phyloP scores from a whole-genome alignment of 1,140 invertebrate species.

The Anastatus disparis region DNA sequence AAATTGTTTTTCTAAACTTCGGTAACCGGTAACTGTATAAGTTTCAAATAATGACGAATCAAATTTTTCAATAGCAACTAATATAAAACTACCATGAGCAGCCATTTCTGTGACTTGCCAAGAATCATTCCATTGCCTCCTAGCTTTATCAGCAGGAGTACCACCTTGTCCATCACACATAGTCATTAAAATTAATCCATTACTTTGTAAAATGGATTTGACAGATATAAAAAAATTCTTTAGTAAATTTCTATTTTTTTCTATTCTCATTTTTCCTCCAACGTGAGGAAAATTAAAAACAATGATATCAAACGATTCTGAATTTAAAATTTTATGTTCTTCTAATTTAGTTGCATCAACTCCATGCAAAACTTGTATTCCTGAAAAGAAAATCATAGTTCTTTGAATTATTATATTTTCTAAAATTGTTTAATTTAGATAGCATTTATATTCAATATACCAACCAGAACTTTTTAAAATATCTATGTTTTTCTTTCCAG shows the following conservation, averaged over 20 bases:
- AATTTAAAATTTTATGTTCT: slow-evolving; percentile 49
- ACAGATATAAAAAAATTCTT: slow-evolving; percentile 69
- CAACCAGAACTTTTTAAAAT: slow-evolving; percentile 56
- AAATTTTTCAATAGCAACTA: slow-evolving; percentile 65
- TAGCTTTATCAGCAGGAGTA: slow-evolving; percentile 66
- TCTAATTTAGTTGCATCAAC: slow-evolving; percentile 68
- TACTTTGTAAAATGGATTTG: slow-evolving; percentile 52
- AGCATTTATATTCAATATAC: no score
- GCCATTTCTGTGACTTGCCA: slow-evolving; percentile 75
- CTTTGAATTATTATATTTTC: neutral
- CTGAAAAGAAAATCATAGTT: slow-evolving; percentile 62
- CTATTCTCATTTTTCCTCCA: slow-evolving; percentile 74
- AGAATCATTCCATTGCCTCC: slow-evolving; percentile 70
- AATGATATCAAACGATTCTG: slow-evolving; percentile 64
- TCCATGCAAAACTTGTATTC: slow-evolving; percentile 62
- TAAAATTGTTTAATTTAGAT: no score
- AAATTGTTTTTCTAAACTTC: slow-evolving; percentile 70
- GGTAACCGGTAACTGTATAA: slow-evolving; percentile 67
- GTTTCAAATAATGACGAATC: slow-evolving; percentile 53
- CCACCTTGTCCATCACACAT: slow-evolving; percentile 74
- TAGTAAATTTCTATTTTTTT: slow-evolving; percentile 70
- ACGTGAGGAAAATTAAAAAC: slow-evolving; percentile 76
- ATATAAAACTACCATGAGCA: slow-evolving; percentile 65
- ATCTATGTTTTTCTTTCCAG: slow-evolving; percentile 54
- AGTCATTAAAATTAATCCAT: slow-evolving; percentile 67